phyloP scores from a whole-genome alignment of 2,113 vertebrate species.

The Epinephelus moara region DNA sequence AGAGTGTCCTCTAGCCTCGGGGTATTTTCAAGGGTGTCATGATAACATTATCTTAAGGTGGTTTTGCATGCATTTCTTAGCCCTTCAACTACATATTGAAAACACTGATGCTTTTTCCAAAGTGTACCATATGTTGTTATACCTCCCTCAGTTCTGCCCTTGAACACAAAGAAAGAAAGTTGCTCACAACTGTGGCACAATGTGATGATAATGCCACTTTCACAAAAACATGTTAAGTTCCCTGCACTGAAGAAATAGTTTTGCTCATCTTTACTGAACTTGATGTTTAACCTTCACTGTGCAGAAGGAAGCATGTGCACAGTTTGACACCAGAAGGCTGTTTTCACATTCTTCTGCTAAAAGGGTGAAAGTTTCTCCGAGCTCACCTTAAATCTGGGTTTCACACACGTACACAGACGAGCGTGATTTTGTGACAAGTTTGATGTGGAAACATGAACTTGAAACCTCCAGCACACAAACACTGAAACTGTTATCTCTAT shows the following conservation, averaged over 20 bases:
- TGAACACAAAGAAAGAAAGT: conserved; percentile 14
- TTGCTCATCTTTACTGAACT: background rate
- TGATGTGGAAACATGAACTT: background rate
- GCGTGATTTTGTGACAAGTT: background rate
- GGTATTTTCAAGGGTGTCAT: conserved; percentile 15
- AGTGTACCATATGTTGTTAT: background rate
- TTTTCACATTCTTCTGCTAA: background rate
- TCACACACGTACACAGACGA: background rate
- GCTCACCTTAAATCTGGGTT: background rate
- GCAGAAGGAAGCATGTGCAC: background rate
- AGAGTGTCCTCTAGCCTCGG: background rate
- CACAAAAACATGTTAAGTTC: background rate
- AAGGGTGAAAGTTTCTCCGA: background rate
- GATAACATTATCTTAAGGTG: background rate
- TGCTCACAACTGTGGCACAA: background rate
- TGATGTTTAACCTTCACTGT: conserved; percentile 1
- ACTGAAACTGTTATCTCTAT: too few relatives aligned
- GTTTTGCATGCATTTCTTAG: conserved; percentile 23
- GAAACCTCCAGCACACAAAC: background rate
- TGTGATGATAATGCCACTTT: background rate
- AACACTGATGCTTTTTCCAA: conserved; percentile 6
- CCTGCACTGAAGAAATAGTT: background rate
- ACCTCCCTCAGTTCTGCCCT: background rate
- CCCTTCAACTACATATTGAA: conserved; percentile 7
- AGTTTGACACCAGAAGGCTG: background rate